Evolutionary conservation across 2,888 invertebrate genomes (phyloP).

Genomic region (Amiota communis): DNA sequence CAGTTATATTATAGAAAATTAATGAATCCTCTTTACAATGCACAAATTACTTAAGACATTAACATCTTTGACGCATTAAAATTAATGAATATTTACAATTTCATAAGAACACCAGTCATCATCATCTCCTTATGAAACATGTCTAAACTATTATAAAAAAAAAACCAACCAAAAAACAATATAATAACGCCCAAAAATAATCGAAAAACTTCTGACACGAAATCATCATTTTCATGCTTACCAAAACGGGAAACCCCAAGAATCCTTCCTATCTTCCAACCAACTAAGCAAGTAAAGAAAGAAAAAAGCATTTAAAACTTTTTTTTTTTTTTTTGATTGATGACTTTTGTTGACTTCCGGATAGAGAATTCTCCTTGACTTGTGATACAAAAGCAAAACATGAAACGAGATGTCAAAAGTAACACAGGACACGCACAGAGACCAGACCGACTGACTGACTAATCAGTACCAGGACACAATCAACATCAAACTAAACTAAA

Average conservation of each 20-base stretch:
- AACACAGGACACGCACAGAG: constrained; percentile 55
- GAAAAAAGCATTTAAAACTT: constrained; percentile 55
- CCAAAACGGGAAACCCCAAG: too few species aligned
- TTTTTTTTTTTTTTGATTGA: constrained; percentile 54
- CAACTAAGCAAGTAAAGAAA: not conserved
- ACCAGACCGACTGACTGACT: not conserved
- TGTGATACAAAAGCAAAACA: constrained; percentile 7
- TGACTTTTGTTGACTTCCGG: constrained; percentile 41
- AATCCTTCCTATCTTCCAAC: not conserved
- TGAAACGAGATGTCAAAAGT: constrained; percentile 4
- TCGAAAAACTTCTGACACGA: constrained; percentile 16
- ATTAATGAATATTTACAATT: constrained; percentile 51
- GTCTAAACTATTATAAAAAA: constrained; percentile 41
- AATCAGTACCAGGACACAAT: not conserved
- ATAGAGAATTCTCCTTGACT: constrained; percentile 1
- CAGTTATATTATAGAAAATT: too few species aligned
- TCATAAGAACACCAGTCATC: not conserved
- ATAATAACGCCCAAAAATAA: constrained; percentile 32
- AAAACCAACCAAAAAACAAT: constrained; percentile 37
- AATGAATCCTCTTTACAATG: not conserved
- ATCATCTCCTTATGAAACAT: constrained; percentile 27
- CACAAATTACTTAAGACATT: constrained; percentile 32
- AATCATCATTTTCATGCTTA: not conserved
- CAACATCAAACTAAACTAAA: constrained; percentile 1
- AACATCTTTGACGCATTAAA: constrained; percentile 48